phyloP scores from a whole-genome alignment of 2,888 invertebrate genomes.

The Drosophila leonis region DNA sequence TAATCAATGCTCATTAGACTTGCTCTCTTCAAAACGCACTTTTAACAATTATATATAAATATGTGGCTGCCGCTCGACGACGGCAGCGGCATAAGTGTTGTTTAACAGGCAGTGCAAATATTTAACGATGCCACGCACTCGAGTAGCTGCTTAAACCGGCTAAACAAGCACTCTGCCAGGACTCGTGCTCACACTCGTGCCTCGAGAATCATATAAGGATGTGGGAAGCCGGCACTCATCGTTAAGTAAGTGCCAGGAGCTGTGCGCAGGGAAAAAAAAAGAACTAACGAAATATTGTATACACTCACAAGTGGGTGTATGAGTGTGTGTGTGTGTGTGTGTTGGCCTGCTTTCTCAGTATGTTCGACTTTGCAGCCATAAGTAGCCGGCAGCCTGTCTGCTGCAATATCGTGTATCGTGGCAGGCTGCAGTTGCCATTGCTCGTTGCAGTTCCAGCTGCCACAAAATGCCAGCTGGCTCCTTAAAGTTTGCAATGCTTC shows the following conservation, averaged over 20 bases:
- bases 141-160: conserved; percentile 49
- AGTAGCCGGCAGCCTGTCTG: conserved; percentile 71
- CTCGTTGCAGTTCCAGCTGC: conserved; percentile 23
- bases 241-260: conserved; percentile 73
- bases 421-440: conserved; percentile 26
- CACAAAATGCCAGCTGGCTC: conserved; percentile 33
- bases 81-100: conserved; percentile 17
- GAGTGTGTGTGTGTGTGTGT: conserved; percentile 18
- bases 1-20: neutral
- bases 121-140: conserved; percentile 66
- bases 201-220: conserved; percentile 15
- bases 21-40: neutral
- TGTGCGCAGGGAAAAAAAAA: conserved; percentile 64
- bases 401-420: conserved; percentile 54
- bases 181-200: conserved; percentile 27
- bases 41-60: neutral
- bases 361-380: conserved; percentile 57
- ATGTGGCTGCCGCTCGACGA: conserved; percentile 14
- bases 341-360: conserved; percentile 50
- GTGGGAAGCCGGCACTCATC: conserved; percentile 53
- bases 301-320: conserved; percentile 31
- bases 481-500: conserved; percentile 52
- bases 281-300: conserved; percentile 58
- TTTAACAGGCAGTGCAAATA: conserved; percentile 55
- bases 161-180: conserved; percentile 61